Conservation (phyloP, 2,888 invertebrate genomes). For the Notodonta ziczac region DNA sequence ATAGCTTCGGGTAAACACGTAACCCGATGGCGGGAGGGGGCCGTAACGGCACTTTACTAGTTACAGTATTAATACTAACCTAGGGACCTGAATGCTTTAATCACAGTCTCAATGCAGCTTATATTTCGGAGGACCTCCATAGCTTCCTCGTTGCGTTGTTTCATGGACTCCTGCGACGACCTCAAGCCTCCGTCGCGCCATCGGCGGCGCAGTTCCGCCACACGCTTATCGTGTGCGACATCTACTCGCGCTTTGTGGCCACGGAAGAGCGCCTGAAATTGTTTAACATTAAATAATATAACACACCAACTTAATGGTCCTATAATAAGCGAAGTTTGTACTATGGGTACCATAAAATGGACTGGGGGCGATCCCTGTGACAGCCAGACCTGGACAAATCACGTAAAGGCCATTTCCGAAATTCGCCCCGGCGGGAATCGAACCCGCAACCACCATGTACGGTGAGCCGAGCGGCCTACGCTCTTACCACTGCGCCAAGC, state of each 20-base stretch:
- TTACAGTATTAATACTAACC: slow-evolving; percentile 49
- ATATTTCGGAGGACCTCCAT: slow-evolving; percentile 66
- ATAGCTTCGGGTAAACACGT: too few species aligned
- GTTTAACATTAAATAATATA: neutral
- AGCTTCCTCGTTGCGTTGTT: slow-evolving; percentile 72
- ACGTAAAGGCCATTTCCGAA: too few species aligned
- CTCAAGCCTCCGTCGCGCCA: slow-evolving; percentile 70
- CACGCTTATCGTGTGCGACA: slow-evolving; percentile 47
- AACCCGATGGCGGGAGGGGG: too few species aligned
- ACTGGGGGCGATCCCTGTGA: too few species aligned
- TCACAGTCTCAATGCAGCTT: slow-evolving; percentile 66
- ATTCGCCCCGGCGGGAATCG: too few species aligned
- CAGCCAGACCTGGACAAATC: too few species aligned
- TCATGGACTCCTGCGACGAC: slow-evolving; percentile 66
- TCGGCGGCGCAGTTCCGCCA: slow-evolving; percentile 60
- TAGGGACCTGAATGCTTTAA: slow-evolving; percentile 71
- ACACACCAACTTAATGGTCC: too few species aligned
- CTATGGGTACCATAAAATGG: too few species aligned
- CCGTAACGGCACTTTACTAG: neutral
- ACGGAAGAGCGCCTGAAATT: slow-evolving; percentile 77
- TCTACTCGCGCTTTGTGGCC: slow-evolving; percentile 69
- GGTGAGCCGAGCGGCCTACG: too few species aligned
- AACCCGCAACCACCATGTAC: too few species aligned
- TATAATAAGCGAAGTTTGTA: too few species aligned
- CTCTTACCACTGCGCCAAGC: too few species aligned